These are phyloP conservation scores for Lycocerus yunnanus DNA, from an alignment of 2,888 invertebrate genomes.

Conservation along the genomic window DNA sequence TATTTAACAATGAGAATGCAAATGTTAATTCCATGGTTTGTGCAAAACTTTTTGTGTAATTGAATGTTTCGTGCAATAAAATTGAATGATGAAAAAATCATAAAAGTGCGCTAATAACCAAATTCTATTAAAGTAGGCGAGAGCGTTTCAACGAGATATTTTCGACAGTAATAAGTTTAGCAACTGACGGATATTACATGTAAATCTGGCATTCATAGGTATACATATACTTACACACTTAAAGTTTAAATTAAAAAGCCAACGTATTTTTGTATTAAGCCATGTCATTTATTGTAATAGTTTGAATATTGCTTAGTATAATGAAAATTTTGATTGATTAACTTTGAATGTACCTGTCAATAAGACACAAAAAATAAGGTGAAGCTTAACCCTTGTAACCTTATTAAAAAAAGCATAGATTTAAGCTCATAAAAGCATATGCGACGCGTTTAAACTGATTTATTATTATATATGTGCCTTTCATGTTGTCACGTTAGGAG, in stretches of 20 bases:
- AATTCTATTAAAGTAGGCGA: neutral
- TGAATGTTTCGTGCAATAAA: neutral
- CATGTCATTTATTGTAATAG: neutral
- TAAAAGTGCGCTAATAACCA: neutral
- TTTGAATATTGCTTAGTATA: neutral
- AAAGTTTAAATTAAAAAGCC: neutral
- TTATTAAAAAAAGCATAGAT: neutral
- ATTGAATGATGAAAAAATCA: neutral
- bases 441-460: neutral
- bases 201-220: conserved; percentile 7
- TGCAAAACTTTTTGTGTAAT: neutral
- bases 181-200: conserved; percentile 19
- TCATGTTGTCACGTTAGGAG: too few species aligned
- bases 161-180: conserved; percentile 13
- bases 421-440: neutral
- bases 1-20: neutral
- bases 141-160: conserved; percentile 5
- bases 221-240: neutral
- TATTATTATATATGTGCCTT: neutral
- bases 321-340: neutral
- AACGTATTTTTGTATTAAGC: neutral
- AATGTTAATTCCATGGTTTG: neutral
- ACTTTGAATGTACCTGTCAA: neutral
- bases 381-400: neutral
- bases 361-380: neutral